A percentile compares a stretch with the other conserved stretches of the same genome.
These are phyloP conservation scores for Agrochola lota DNA, from an alignment of 2,888 invertebrate genomes.

Conservation along the genomic window DNA sequence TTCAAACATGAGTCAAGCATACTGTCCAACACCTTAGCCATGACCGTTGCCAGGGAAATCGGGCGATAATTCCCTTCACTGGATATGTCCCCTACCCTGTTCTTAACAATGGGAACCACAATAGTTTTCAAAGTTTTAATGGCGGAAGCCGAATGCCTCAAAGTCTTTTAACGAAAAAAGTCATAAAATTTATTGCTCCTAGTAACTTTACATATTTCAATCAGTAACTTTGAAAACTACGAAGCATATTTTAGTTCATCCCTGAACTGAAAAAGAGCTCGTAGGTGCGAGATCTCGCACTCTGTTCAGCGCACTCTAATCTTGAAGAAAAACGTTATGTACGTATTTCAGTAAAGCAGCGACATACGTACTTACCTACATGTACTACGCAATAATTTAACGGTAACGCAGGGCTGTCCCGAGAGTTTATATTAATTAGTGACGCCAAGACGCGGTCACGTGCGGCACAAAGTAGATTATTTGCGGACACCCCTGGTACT, in stretches of 20 bases:
- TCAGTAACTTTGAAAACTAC: not conserved
- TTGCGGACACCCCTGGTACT: slow-evolving; percentile 72
- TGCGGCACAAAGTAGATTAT: slow-evolving; percentile 79
- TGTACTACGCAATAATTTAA: slow-evolving; percentile 59
- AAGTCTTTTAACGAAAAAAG: not conserved
- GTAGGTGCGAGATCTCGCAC: slow-evolving; percentile 9
- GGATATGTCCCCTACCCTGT: too few relatives aligned
- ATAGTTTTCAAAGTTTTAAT: too few relatives aligned
- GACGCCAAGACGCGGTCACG: slow-evolving; percentile 73
- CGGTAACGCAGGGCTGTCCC: slow-evolving; percentile 62
- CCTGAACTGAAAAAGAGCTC: not conserved
- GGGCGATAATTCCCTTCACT: too few relatives aligned
- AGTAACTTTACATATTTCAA: not conserved
- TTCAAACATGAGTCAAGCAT: too few relatives aligned
- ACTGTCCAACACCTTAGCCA: too few relatives aligned
- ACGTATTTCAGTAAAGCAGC: slow-evolving; percentile 26
- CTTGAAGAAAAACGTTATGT: slow-evolving; percentile 16
- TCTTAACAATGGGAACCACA: too few relatives aligned
- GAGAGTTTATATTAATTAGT: slow-evolving; percentile 80
- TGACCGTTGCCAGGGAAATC: too few relatives aligned
- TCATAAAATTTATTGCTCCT: not conserved
- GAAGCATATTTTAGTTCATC: not conserved
- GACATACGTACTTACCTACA: slow-evolving; percentile 29
- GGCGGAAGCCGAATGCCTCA: not conserved
- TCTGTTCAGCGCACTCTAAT: slow-evolving; percentile 11